Conservation (phyloP, 2,888 invertebrate genomes). For the Stictocephala bisonia region DNA sequence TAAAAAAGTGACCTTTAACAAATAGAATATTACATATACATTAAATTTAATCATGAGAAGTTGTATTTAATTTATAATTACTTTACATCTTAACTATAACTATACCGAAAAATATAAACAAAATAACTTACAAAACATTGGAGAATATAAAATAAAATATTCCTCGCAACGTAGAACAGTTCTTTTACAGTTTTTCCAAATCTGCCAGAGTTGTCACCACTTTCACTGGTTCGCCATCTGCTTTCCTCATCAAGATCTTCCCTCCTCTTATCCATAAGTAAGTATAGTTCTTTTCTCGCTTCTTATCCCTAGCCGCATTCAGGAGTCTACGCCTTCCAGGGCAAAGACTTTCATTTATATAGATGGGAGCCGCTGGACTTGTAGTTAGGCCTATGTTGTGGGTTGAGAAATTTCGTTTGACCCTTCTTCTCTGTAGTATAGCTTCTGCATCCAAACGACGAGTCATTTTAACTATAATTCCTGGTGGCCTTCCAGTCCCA, state of each 20-base stretch:
- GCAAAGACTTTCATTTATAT: too few species aligned
- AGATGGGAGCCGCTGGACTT: neutral
- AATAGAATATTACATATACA: too few species aligned
- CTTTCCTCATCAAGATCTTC: slow-evolving; percentile 41
- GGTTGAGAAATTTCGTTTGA: slow-evolving; percentile 12
- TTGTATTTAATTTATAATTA: neutral
- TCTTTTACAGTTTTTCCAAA: slow-evolving; percentile 7
- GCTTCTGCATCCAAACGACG: neutral
- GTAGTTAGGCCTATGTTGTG: slow-evolving; percentile 17
- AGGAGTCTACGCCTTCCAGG: too few species aligned
- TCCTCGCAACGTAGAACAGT: too few species aligned
- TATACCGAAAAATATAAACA: neutral
- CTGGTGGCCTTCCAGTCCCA: neutral
- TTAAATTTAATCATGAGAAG: too few species aligned
- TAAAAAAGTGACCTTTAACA: too few species aligned
- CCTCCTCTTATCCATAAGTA: slow-evolving; percentile 39
- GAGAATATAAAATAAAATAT: neutral
- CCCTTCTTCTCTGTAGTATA: neutral
- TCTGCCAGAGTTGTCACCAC: neutral
- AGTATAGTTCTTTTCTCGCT: slow-evolving; percentile 10
- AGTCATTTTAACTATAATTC: slow-evolving; percentile 23
- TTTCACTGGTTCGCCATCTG: neutral
- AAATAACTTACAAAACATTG: neutral
- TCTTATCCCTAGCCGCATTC: slow-evolving; percentile 6
- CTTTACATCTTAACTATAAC: neutral